Evolutionary conservation across 2,797 vertebrate genomes (phyloP), one percentile per base, ranked within the genome.

Genomic region (Discoglossus pictus): DNA sequence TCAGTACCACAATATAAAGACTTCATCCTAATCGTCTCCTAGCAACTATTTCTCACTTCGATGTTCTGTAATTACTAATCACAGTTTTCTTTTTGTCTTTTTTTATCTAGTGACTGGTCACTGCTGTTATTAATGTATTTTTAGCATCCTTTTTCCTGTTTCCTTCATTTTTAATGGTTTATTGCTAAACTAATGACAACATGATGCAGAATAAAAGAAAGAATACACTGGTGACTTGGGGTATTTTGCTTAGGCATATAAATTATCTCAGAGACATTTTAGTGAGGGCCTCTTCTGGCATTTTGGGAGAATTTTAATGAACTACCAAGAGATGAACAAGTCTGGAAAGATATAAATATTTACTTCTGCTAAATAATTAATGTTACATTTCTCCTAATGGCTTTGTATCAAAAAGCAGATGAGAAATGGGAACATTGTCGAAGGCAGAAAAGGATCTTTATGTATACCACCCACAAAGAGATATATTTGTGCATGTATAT

Each of bases 11-110:
- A 1, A 46, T 53, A 36, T 6, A 61, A 58, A 59, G 15, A 62
- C 38, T 60, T 71, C 61, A 61, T 68, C 61, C 73, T 73, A 64
- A 62, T 25, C 0, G 75, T 77, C 75, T 42, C 78, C 9, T 78
- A 78, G 84, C 81, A 84, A 82, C 79, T 48, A 78, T 76, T 36
- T 78, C 73, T 70, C 68, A 73, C 78, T 77, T 79, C 73, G 65
- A 3, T 34, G 0, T 74, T 42, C 65, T 1, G 16, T 66, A 66
- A 66, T 66, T 38, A 9, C 50, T 73, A 20, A 12, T 42, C 69
- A n/a, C 51, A 38, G 1, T 50, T 20, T n/a, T n/a, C n/a, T n/a
- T n/a, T 13, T 0, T 8, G 2, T 7, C 75, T 46, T 43, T 66
- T n/a, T 52, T 40, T 21, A 1, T 64, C 73, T 54, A 68, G 0